phyloP scores from a whole-genome alignment of 2,113 vertebrate species.

The Pithys albifrons region DNA sequence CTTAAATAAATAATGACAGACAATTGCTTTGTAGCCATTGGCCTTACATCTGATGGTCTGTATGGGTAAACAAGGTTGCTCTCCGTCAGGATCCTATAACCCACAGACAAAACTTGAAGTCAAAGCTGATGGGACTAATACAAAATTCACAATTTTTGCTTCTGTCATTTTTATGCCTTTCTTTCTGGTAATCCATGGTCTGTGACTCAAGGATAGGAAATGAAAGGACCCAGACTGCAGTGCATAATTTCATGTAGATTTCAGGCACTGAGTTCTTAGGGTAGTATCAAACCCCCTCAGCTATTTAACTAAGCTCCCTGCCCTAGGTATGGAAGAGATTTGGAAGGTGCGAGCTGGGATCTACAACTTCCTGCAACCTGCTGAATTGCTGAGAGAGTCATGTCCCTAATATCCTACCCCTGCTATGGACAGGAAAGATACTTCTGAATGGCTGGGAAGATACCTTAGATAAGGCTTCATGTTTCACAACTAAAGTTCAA shows the following conservation, averaged over 20 bases:
- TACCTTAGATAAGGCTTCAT: background rate
- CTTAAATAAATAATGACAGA: background rate
- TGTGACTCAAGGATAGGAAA: background rate
- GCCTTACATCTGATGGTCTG: background rate
- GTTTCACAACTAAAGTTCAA: constrained; percentile 13
- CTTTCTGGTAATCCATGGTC: background rate
- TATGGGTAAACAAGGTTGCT: background rate
- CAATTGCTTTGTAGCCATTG: background rate
- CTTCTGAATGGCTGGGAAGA: background rate
- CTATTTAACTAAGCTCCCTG: background rate
- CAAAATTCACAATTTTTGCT: background rate
- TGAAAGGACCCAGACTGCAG: background rate
- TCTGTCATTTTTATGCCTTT: background rate
- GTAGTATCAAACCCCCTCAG: background rate
- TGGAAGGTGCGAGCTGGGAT: background rate
- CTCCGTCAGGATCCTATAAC: background rate
- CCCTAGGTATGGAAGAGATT: background rate
- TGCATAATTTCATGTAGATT: background rate
- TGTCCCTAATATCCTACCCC: background rate
- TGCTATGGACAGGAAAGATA: background rate
- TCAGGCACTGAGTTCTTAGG: background rate
- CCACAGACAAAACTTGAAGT: background rate
- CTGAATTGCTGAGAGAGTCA: background rate
- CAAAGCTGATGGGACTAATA: background rate
- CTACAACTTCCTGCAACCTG: background rate